phyloP scores from a whole-genome alignment of 2,888 invertebrate species.

The Cheilosia soror region DNA sequence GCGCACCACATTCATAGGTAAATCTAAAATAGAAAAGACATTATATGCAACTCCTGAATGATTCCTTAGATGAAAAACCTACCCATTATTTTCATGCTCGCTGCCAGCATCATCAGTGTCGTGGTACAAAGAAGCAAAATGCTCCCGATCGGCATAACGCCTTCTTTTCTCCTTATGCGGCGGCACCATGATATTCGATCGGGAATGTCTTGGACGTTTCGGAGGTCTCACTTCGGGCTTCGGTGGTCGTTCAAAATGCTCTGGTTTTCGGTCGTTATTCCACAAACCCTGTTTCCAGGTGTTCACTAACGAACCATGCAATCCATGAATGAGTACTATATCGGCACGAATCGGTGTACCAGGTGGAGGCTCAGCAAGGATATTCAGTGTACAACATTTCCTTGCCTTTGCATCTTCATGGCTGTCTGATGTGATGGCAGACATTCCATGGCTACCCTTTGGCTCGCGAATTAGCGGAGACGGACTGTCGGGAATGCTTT shows the following conservation, averaged over 20 bases:
- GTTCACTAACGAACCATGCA: constrained; percentile 88
- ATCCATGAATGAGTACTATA: constrained; percentile 91
- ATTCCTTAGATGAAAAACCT: neutral
- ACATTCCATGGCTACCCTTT: constrained; percentile 41
- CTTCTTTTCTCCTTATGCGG: constrained; percentile 81
- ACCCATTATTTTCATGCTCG: constrained; percentile 57
- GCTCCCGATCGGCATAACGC: constrained; percentile 77
- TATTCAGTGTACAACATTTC: constrained; percentile 81
- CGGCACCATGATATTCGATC: constrained; percentile 79
- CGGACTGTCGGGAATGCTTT: constrained; percentile 80
- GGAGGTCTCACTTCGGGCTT: constrained; percentile 82
- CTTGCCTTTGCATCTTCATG: constrained; percentile 76
- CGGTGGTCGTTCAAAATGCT: constrained; percentile 82
- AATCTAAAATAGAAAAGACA: constrained; percentile 71
- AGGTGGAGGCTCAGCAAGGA: constrained; percentile 81
- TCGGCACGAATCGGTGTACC: constrained; percentile 85
- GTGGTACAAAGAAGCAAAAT: constrained; percentile 39
- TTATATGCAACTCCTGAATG: neutral
- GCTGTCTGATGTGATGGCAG: constrained; percentile 56
- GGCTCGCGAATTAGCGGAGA: constrained; percentile 76
- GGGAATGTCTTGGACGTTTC: constrained; percentile 81
- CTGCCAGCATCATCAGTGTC: constrained; percentile 67
- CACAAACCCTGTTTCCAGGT: constrained; percentile 93
- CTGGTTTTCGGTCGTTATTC: constrained; percentile 84
- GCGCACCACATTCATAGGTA: constrained; percentile 80